A percentile compares a stretch with the other conserved stretches of the same genome.
phyloP scores from a whole-genome alignment of 2,888 invertebrate genomes.

The Tupiocoris notatus region DNA sequence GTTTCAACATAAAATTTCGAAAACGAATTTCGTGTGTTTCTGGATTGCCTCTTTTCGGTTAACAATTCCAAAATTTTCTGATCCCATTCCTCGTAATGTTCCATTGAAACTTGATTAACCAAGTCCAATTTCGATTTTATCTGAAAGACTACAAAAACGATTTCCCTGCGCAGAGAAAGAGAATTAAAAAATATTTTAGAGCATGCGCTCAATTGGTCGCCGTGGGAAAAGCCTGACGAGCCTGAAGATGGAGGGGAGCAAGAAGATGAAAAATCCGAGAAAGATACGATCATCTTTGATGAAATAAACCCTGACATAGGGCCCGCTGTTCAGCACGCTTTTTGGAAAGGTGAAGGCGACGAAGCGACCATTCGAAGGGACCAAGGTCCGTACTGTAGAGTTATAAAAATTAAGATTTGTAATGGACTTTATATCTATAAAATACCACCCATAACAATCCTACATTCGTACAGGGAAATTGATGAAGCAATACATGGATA shows the following conservation, averaged over 20 bases:
- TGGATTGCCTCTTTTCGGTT: too few relatives aligned
- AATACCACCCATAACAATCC: too few relatives aligned
- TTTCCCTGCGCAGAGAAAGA: background rate
- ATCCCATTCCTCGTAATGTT: too few relatives aligned
- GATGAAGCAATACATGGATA: slow-evolving; percentile 77
- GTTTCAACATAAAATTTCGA: too few relatives aligned
- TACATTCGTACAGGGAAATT: slow-evolving; percentile 53
- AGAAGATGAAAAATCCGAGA: slow-evolving; percentile 44
- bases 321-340: slow-evolving; percentile 54
- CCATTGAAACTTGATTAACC: too few relatives aligned
- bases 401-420: too few relatives aligned
- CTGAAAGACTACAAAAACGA: background rate
- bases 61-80: too few relatives aligned
- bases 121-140: too few relatives aligned
- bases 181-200: slow-evolving; percentile 28
- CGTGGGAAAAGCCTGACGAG: slow-evolving; percentile 42
- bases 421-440: too few relatives aligned
- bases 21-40: too few relatives aligned
- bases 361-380: slow-evolving; percentile 60
- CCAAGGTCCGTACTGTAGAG: slow-evolving; percentile 56
- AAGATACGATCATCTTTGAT: slow-evolving; percentile 37
- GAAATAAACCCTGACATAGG: slow-evolving; percentile 44
- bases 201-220: slow-evolving; percentile 26
- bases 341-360: slow-evolving; percentile 63
- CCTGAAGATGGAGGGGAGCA: slow-evolving; percentile 42